Conservation (phyloP, 2,888 invertebrate species). For the Caenorhabditis sp. region DNA sequence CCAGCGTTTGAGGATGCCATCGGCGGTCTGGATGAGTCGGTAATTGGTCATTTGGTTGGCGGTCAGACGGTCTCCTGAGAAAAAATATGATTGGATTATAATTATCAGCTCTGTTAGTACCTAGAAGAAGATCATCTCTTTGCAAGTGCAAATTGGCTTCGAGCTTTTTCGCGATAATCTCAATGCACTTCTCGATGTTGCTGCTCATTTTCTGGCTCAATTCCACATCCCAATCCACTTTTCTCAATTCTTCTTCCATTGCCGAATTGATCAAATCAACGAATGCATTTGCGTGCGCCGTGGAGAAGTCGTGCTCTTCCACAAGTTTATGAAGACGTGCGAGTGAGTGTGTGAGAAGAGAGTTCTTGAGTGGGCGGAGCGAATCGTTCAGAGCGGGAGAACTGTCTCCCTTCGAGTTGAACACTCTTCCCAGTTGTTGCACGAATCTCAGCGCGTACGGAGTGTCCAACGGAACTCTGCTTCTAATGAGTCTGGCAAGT, state of each 20-base stretch:
- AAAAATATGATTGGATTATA: no score
- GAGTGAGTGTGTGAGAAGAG: constrained; percentile 83
- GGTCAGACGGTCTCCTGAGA: constrained; percentile 60
- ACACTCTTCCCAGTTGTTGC: constrained; percentile 64
- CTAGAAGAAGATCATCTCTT: constrained; percentile 56
- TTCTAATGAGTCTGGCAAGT: constrained; percentile 61
- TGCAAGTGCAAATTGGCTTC: constrained; percentile 64
- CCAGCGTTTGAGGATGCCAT: constrained; percentile 63
- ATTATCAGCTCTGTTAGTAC: constrained; percentile 9
- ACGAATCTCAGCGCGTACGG: constrained; percentile 60
- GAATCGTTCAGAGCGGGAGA: constrained; percentile 68
- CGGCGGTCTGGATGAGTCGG: constrained; percentile 61
- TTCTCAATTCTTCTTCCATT: constrained; percentile 71
- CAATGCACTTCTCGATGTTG: constrained; percentile 65
- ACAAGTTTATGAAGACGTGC: constrained; percentile 89
- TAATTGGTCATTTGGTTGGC: constrained; percentile 66
- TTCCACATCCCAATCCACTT: constrained; percentile 74
- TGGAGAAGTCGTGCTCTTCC: constrained; percentile 82
- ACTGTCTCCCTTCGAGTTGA: constrained; percentile 57
- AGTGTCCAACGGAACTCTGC: constrained; percentile 63
- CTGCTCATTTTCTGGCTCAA: constrained; percentile 66
- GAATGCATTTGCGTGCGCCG: constrained; percentile 63
- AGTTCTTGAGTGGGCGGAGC: constrained; percentile 72
- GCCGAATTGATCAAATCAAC: constrained; percentile 69
- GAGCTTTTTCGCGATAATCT: constrained; percentile 64